Evolutionary conservation across 2,888 invertebrate species (phyloP), one percentile per base, ranked within the genome.

Genomic region (Heliothis peltigera): DNA sequence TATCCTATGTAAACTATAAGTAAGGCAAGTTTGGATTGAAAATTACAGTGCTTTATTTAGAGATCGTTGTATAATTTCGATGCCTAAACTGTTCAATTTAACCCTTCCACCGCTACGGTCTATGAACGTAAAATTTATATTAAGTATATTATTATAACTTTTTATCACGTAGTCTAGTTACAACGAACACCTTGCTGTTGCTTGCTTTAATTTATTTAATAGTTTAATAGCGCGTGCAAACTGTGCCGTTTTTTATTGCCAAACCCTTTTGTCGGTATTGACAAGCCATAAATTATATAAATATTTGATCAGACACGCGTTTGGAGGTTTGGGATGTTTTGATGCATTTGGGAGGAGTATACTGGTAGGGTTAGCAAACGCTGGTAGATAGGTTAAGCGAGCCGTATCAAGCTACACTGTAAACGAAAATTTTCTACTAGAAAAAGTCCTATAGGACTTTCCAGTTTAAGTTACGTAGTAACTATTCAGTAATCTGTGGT

Each of bases 231-330:
- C 74, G 87, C 92, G 85, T 88, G 84, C 87, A 89, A 89, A 70
- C 76, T 80, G 82, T 75, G 67, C 68, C 83, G 74, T 84, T 90
- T 89, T 92, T 91, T 92, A 87, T 86, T 85, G 76, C 60, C 70
- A 22, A 92, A 92, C 92, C 93, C 92, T 67, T 92, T 94, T 92
- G 87, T 87, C 83, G 86, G 80, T 90, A 94, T 93, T 84, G 94
- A 91, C 89, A 84, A 75, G 86, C 86, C 82, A 93, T 93, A 93
- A 92, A 93, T 94, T 86, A 87, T 83, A 89, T 89, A 81, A 91
- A 93, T 93, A 91, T 93, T 92, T 90, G 90, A 93, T 93, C 89
- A 83, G 94, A 87, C 86, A 92, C 90, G 91, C 89, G 66, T 80
- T 66, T 64, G 60, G 63, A 48, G 21, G 42, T 60, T 35, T 54